Evolutionary conservation across 2,888 invertebrate genomes (phyloP), one percentile per base, ranked within the genome.

Genomic region (Hypena proboscidalis): DNA sequence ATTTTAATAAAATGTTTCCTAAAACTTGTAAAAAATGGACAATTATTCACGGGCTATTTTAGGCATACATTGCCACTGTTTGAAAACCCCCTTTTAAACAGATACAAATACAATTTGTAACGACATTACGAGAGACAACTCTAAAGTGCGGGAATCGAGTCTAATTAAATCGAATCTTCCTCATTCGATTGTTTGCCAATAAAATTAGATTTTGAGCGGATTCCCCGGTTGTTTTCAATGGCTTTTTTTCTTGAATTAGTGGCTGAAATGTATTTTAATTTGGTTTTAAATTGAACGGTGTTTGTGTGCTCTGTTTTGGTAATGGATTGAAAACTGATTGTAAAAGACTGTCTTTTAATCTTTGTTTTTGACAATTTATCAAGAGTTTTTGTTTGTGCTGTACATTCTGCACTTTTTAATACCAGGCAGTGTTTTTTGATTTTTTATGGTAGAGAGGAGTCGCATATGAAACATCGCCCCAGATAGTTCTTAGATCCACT

Each of bases 121-220:
- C 36, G 33, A 33, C 45, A 42, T 45, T 53, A 59, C 27, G 44
- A 22, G 19, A 40, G 41, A 56, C 53, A 46, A 51, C 54, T 54
- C 49, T 46, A 55, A 60, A 69, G 50, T 58, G 57, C 54, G 27
- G 32, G 50, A 69, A 66, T 48, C 57, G 55, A 56, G 31, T 46
- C 56, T 67, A 64, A 69, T 69, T 64, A 59, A 59, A 68, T 69
- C 48, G 39, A 50, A 27, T 42, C 44, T 47, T 34, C 34, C 46
- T 26, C 5, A 14, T 29, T 13, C 50, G 48, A 59, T 60, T 62
- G 54, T 51, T 33, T 31, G 44, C 15, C 32, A 46, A 50, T 45
- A 40, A 39, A 56, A 60, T 67, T 58, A 45, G 58, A 60, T 56
- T 58, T 58, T 44, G 29, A 46, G 35, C 34, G 35, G 30, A 48